Evolutionary conservation across 2,888 invertebrate species (phyloP).

Genomic region (Xylota sylvarum): DNA sequence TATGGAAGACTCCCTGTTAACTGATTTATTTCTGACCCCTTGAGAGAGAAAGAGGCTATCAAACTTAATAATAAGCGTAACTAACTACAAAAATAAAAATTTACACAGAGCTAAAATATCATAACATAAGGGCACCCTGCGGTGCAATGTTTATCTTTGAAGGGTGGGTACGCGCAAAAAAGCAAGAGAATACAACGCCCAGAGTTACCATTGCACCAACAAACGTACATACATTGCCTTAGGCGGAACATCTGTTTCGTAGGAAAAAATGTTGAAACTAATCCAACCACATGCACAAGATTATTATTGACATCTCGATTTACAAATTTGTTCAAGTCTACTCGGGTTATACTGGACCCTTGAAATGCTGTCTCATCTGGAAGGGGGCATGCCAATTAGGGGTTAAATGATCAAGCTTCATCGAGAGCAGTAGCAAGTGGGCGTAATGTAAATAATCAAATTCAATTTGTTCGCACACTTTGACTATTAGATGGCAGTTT

Average conservation of each 20-base stretch:
- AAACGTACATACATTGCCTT: slow-evolving; percentile 54
- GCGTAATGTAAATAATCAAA: slow-evolving; percentile 67
- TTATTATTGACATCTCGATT: slow-evolving; percentile 76
- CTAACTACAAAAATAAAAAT: slow-evolving; percentile 30
- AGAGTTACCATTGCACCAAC: slow-evolving; percentile 34
- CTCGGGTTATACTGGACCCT: not conserved
- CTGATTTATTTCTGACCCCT: slow-evolving; percentile 26
- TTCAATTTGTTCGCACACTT: slow-evolving; percentile 65
- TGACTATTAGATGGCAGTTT: slow-evolving; percentile 49
- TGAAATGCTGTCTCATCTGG: slow-evolving; percentile 11
- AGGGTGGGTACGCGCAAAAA: slow-evolving; percentile 47
- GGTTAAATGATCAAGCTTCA: slow-evolving; percentile 55
- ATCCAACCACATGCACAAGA: slow-evolving; percentile 78
- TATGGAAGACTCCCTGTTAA: slow-evolving; percentile 33
- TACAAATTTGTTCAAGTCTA: slow-evolving; percentile 53
- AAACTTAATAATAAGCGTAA: slow-evolving; percentile 20
- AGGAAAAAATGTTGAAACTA: slow-evolving; percentile 73
- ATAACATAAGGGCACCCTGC: slow-evolving; percentile 67
- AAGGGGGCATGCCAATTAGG: slow-evolving; percentile 48
- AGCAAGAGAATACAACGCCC: slow-evolving; percentile 35
- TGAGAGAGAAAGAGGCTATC: not conserved
- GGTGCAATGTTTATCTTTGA: slow-evolving; percentile 73
- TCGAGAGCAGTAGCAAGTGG: slow-evolving; percentile 52
- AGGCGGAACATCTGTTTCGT: slow-evolving; percentile 79
- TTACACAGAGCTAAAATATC: slow-evolving; percentile 55